Conservation (phyloP, 1,140 invertebrate genomes). For the Venturia canescens region DNA sequence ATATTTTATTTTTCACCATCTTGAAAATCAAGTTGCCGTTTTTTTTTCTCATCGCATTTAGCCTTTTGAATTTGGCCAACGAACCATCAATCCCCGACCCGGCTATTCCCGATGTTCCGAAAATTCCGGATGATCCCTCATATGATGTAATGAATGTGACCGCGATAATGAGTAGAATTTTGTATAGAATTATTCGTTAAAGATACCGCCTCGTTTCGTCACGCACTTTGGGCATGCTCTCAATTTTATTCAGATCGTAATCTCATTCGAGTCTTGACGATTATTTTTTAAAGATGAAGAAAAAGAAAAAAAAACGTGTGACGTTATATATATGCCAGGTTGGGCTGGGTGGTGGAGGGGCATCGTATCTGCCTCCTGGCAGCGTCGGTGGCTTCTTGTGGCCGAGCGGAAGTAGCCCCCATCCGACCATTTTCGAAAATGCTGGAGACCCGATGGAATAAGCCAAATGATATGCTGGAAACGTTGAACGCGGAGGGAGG, state of each 20-base stretch:
- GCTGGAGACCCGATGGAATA: constrained; percentile 72
- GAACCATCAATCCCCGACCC: too few relatives aligned
- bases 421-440: constrained; percentile 73
- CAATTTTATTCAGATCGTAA: neutral
- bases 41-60: too few relatives aligned
- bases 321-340: constrained; percentile 61
- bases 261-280: neutral
- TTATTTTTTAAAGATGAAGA: neutral
- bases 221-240: constrained; percentile 27
- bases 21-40: too few relatives aligned
- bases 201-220: constrained; percentile 18
- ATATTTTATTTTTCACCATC: too few relatives aligned
- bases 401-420: constrained; percentile 69
- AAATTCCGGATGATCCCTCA: too few relatives aligned
- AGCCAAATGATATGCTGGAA: neutral
- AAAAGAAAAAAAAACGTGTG: constrained; percentile 2
- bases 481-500: too few relatives aligned
- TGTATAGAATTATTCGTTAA: neutral
- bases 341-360: constrained; percentile 69
- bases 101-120: too few relatives aligned
- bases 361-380: constrained; percentile 70
- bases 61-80: too few relatives aligned
- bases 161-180: neutral
- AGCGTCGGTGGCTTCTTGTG: constrained; percentile 71
- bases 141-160: too few relatives aligned